Evolutionary conservation across 2,888 invertebrate genomes (phyloP), one percentile per base, ranked within the genome.

Genomic region (Deilephila elpenor): DNA sequence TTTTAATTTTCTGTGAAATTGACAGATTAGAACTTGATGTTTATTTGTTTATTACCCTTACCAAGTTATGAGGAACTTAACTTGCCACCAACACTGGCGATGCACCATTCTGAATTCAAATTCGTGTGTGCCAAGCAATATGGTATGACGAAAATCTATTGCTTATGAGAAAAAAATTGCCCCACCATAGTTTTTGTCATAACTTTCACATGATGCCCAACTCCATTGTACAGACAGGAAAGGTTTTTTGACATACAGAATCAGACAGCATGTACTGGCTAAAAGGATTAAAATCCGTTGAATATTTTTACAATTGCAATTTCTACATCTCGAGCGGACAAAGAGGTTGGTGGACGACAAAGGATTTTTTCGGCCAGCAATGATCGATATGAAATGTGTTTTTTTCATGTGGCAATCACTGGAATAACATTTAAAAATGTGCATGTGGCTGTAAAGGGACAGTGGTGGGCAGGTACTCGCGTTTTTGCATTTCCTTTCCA

Each of bases 401-500:
- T 89, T 90, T 91, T 90, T 89, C 85, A 87, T 88, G 81, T 88
- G 83, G 86, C 87, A 89, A 90, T 85, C 84, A 86, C 84, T 85
- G 82, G 85, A 86, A 88, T 88, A 89, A 86, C 88, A 87, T 84
- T 89, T 90, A 87, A 88, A 89, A 90, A 91, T 92, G 91, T 85
- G 91, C 93, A 93, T 93, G 88, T 91, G 93, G 88, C 91, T 90
- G 90, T 86, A 86, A 91, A 91, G 92, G 93, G 93, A 92, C 93
- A 91, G 90, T 91, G 87, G 84, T 82, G 84, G 89, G 93, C 93
- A 94, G 89, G 88, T 88, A 89, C 89, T 80, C 83, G 83, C 84
- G 92, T 94, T 94, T 94, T 94, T 94, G 93, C 93, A 94, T 94
- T 94, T 94, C 94, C 94, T 94, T 89, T 91, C 92, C 92, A 81